Base-by-base conservation (phyloP, 1,140 invertebrate species). In the Saccostrea echinata region DNA sequence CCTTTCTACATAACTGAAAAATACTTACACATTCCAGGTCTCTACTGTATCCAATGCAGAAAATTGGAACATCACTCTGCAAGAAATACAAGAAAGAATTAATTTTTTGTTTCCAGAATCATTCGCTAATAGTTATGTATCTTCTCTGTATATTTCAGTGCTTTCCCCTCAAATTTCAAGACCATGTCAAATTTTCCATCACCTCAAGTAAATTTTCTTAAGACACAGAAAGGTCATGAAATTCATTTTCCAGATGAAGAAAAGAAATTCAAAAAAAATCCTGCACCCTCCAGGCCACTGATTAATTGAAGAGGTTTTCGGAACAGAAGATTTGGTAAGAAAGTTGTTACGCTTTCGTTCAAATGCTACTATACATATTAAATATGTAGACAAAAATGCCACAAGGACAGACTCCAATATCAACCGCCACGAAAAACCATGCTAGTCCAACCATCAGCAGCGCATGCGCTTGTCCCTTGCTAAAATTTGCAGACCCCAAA, bases 401-500 rank as follows among this genome's bases (percentile, higher is more conserved):
- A 27, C 8, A n/a, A 27, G 11, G 68, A 30, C 24, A 76, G 68
- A 76, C 27, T 21, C 55, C 16, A 30, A 76, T 27, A 76, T 76
- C 68, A 33, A 76, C 68, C 24, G 11, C 68, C 68, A 76, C 68
- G 68, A n/a, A 76, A 30, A 76, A 76, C 68, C 68, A 76, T 30
- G 68, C 68, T 27, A 27, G 27, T 27, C 68, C 24, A 33, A 33
- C 68, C 68, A 76, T 13, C 68, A 27, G 24, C 30, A 33, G 68
- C 68, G 68, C 68, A 76, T 76, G 68, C 68, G 68, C 68, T 30
- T 30, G 68, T 76, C 68, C 68, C 68, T 76, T 76, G 68, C 27
- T 76, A 30, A 76, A 76, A 33, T 27, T 33, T 76, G 68, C 27
- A 76, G 68, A 76, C 68, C 68, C 68, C 68, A 76, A 76, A 76